These are phyloP conservation scores for Prenolepis imparis DNA, from an alignment of 2,888 invertebrate species.

Conservation along the genomic window DNA sequence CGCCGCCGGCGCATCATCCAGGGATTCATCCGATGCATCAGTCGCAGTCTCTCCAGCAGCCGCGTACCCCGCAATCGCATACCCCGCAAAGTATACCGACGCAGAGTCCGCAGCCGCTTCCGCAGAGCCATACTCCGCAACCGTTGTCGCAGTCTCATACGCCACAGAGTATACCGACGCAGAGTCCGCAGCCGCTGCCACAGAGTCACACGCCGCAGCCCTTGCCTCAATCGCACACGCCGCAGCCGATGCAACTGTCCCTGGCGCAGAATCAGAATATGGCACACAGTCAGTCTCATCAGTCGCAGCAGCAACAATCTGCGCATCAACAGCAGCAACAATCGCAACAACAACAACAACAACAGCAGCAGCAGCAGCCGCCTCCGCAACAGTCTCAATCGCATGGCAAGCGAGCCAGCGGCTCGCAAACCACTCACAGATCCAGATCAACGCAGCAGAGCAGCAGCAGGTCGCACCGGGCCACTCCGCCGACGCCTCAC, in stretches of 20 bases:
- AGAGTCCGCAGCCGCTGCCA: constrained; percentile 83
- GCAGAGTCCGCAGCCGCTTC: constrained; percentile 85
- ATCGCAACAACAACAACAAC: constrained; percentile 79
- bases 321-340: constrained; percentile 78
- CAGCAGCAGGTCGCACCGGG: constrained; percentile 82
- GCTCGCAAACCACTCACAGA: constrained; percentile 83
- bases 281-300: constrained; percentile 80
- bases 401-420: constrained; percentile 82
- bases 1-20: constrained; percentile 84
- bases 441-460: constrained; percentile 83
- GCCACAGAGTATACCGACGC: constrained; percentile 82
- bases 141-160: constrained; percentile 82
- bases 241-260: constrained; percentile 83
- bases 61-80: constrained; percentile 86
- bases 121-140: constrained; percentile 84
- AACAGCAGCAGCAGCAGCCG: constrained; percentile 80
- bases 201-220: constrained; percentile 83
- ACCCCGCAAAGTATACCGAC: constrained; percentile 82
- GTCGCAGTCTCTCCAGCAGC: constrained; percentile 84
- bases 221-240: constrained; percentile 80
- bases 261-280: constrained; percentile 81
- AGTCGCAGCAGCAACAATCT: constrained; percentile 75
- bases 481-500: constrained; percentile 82
- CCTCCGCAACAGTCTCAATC: constrained; percentile 78
- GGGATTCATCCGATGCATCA: constrained; percentile 84